Conservation (phyloP, 2,888 invertebrate species). For the Coenonympha arcania region DNA sequence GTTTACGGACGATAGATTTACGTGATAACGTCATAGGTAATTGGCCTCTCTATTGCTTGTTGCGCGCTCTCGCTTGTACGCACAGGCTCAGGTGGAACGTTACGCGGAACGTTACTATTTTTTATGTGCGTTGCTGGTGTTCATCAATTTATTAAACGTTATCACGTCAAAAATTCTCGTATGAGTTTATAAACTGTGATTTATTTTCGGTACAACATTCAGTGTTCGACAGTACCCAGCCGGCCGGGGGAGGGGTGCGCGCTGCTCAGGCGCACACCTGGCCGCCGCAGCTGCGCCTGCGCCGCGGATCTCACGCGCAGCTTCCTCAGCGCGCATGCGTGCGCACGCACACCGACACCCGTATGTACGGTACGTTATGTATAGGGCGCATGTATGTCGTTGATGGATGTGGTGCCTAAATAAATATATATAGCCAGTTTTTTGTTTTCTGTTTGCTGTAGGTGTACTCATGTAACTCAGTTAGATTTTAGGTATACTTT, state of each 20-base stretch:
- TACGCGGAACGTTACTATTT: no score
- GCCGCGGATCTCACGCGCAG: constrained; percentile 71
- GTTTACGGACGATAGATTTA: no score
- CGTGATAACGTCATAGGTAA: no score
- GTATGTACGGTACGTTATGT: constrained; percentile 11
- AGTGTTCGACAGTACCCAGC: constrained; percentile 41
- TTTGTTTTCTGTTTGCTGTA: neutral
- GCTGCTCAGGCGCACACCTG: no score
- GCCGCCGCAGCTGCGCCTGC: constrained; percentile 71
- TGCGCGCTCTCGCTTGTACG: no score
- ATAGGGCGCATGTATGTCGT: constrained; percentile 3
- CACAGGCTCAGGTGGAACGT: no score
- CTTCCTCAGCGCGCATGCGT: constrained; percentile 68
- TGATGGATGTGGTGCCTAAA: constrained; percentile 6
- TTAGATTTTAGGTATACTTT: no score
- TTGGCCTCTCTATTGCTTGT: no score
- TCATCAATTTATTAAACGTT: no score
- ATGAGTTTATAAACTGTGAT: neutral
- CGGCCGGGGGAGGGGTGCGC: constrained; percentile 48
- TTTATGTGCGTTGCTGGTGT: no score
- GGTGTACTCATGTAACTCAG: neutral
- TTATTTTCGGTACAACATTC: constrained; percentile 1
- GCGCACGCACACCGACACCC: constrained; percentile 40
- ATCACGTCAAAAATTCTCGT: no score
- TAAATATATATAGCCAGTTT: constrained; percentile 11